Evolutionary conservation across 2,113 vertebrate genomes (phyloP), one percentile per base, ranked within the genome.

Genomic region (Pomatostomus ruficeps): DNA sequence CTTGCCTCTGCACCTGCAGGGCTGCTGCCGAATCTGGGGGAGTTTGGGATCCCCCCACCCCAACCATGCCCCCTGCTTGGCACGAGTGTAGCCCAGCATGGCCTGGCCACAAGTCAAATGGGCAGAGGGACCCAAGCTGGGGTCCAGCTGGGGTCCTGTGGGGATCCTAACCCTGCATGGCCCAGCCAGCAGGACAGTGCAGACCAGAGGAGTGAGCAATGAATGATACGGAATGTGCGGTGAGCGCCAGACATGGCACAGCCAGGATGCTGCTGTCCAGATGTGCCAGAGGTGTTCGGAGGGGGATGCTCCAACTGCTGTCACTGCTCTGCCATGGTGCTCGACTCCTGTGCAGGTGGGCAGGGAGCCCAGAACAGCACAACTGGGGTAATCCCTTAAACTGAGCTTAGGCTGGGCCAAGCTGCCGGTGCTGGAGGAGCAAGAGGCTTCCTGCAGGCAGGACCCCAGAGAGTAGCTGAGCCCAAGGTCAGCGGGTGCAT

Each of bases 401-500:
- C 14, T 0, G 1, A 46, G 35, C 48, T 79, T 23, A 33, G 10
- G 35, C 31, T 42, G 66, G 21, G n/a, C 11, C 2, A 1, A 58
- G 52, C 22, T 7, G 20, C 33, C 0, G 0, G 25, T 5, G 17
- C 91, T 58, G 54, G 49, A 48, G 62, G 14, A 46, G n/a, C 31
- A 1, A 7, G 33, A 20, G 7, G 25, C 36, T 70, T 15, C 49
- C 19, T 5, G 16, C 29, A 68, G 49, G 54, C 55, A 81, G 68
- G 17, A 85, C 3, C 1, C 2, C 31, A 58, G 33, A 28, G 38
- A 36, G 51, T 42, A 52, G 66, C 55, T 0, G 20, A 66, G 58
- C 21, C 48, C 40, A 25, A 43, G 66, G 70, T 38, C 46, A 71
- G 65, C 0, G 1, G 63, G n/a, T 0, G 3, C 54, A 14, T 1